Evolutionary conservation across 2,888 invertebrate genomes (phyloP), one percentile per base, ranked within the genome.

Genomic region (Heliconius hortense): DNA sequence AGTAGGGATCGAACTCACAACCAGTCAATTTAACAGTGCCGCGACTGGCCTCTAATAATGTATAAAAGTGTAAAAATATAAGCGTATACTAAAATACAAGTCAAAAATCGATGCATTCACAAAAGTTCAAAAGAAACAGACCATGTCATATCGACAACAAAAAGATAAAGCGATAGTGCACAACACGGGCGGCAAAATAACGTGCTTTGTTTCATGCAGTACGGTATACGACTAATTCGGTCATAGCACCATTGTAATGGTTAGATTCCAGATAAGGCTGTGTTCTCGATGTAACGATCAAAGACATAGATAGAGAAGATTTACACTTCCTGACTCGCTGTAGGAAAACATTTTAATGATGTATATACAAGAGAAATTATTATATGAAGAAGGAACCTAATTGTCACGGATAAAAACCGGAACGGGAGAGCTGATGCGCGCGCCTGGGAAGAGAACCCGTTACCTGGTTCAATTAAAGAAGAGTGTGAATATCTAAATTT

Each of bases 401-500:
- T 75, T 74, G 68, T 74, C 62, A 24, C 66, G 28, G 31, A 73
- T 77, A 76, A 76, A 59, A 77, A 77, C 68, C 76, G 76, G 73
- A 74, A 75, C 75, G 75, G 68, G 60, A 67, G 71, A n/a, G 67
- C 43, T 75, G 73, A 79, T 76, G 69, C 76, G 13, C 48, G 24
- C 39, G 68, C 69, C 69, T 75, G 70, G 74, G 74, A 75, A 78
- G 76, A 81, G 80, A 81, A 86, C 82, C 90, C 89, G 90, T 90
- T 90, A 89, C 81, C 82, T 84, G 85, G 62, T 63, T 71, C 82
- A 82, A 86, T 89, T 88, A 87, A 89, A 85, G 89, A 90, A 89
- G 88, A 89, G 88, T 90, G 88, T 88, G 87, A 89, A 88, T 88
- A 81, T 84, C 87, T 69, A 88, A 85, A 85, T 85, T 89, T 87